Evolutionary conservation across 2,113 vertebrate genomes (phyloP).

Genomic region (Oriolus oriolus): DNA sequence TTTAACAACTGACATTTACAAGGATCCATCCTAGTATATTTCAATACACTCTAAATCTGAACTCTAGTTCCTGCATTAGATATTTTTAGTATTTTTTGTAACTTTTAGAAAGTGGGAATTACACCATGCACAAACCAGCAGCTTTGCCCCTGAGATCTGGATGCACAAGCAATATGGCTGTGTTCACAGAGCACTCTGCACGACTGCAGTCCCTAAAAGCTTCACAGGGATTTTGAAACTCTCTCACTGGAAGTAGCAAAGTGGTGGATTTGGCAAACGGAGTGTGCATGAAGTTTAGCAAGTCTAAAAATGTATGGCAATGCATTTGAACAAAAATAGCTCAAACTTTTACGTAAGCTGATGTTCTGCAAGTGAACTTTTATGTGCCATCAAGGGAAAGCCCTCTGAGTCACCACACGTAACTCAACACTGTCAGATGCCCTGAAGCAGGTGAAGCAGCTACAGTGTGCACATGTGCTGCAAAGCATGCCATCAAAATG

Average conservation of each 20-base stretch:
- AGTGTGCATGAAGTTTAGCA: neutral
- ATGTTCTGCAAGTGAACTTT: neutral
- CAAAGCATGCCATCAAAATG: neutral
- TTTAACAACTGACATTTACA: neutral
- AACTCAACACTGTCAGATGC: neutral
- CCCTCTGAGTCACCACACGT: neutral
- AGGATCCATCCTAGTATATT: neutral
- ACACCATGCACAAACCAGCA: neutral
- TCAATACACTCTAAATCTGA: neutral
- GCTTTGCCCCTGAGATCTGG: neutral
- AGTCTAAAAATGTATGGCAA: constrained; percentile 1
- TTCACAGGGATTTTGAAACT: neutral
- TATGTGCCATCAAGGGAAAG: neutral
- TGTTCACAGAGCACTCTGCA: neutral
- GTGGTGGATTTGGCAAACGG: neutral
- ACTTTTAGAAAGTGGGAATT: neutral
- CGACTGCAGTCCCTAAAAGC: neutral
- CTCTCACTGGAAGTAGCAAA: neutral
- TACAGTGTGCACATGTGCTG: neutral
- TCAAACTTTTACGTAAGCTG: neutral
- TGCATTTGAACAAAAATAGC: constrained; percentile 21
- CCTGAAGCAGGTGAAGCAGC: neutral
- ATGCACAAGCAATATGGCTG: neutral
- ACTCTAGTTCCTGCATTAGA: neutral
- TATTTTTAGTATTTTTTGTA: neutral